phyloP scores from a whole-genome alignment of 2,113 vertebrate species.

The Panurus biarmicus region DNA sequence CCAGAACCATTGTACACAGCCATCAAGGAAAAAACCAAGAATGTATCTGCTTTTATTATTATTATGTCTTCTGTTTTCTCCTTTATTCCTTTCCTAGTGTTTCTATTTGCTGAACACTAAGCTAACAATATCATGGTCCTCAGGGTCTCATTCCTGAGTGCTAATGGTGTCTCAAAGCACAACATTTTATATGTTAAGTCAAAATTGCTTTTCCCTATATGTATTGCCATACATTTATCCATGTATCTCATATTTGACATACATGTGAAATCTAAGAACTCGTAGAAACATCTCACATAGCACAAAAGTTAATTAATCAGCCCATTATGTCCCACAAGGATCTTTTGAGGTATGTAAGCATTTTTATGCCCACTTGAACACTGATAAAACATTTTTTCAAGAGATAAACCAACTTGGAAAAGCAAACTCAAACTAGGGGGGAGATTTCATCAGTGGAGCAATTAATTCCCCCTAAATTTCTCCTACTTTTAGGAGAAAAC shows the following conservation, averaged over 20 bases:
- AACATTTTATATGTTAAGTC: not conserved
- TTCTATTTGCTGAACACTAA: not conserved
- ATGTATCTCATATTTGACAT: not conserved
- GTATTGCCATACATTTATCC: not conserved
- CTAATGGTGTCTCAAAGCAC: not conserved
- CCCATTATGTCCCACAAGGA: not conserved
- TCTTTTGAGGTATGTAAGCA: not conserved
- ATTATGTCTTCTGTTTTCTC: not conserved
- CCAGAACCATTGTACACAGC: not conserved
- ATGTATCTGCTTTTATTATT: not conserved
- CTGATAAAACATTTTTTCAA: not conserved
- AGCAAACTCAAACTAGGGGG: not conserved
- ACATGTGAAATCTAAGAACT: not conserved
- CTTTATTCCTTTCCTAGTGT: not conserved
- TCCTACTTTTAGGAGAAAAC: not conserved
- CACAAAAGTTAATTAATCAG: not conserved
- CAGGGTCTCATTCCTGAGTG: not conserved
- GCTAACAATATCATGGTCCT: not conserved
- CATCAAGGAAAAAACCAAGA: not conserved
- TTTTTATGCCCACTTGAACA: not conserved
- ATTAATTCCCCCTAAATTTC: not conserved
- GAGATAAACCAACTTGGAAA: not conserved
- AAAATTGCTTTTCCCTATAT: not conserved
- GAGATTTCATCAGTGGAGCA: not conserved
- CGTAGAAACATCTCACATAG: not conserved